Evolutionary conservation across 2,888 invertebrate species (phyloP), one percentile per base, ranked within the genome.

Genomic region (Drosophila stalkeri): DNA sequence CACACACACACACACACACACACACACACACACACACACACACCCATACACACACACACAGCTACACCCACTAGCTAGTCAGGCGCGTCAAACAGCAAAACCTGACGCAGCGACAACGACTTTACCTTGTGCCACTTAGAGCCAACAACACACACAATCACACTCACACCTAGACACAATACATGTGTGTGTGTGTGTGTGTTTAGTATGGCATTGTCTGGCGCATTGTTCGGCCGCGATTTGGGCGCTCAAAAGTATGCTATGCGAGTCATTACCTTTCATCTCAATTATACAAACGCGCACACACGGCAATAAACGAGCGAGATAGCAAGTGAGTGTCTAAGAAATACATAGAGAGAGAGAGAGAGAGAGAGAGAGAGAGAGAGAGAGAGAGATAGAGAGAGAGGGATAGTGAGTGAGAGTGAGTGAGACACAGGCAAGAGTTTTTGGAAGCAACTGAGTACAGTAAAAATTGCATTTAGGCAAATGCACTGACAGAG

Each of bases 51-150:
- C 57, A 62, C 51, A 37, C 37, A 57, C 20, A 47, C 27, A 51
- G 20, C 46, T 47, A 49, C 61, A 55, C 70, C 73, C 71, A 65
- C 55, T 57, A 57, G 60, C 54, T 65, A 68, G 60, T 47, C 55
- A 55, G 46, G 61, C 47, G 72, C 72, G 72, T 54, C 65, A 81
- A 66, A 63, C 57, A 61, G 64, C 56, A 52, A 63, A 75, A 63
- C 56, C 72, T 66, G 80, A 59, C 64, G 72, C 75, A 68, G 60
- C 60, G 61, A 75, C 82, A 71, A 49, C 44, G 76, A 72, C 77
- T 77, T 90, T 88, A 82, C 86, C 89, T 85, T 84, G 88, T 87
- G 87, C 90, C 89, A 88, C 89, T 90, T 89, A 86, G 80, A 65
- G 68, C 69, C 73, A 74, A 80, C 75, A 84, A 76, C 68, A 62